Conservation (phyloP, 2,888 invertebrate species). For the Zygaena filipendulae region DNA sequence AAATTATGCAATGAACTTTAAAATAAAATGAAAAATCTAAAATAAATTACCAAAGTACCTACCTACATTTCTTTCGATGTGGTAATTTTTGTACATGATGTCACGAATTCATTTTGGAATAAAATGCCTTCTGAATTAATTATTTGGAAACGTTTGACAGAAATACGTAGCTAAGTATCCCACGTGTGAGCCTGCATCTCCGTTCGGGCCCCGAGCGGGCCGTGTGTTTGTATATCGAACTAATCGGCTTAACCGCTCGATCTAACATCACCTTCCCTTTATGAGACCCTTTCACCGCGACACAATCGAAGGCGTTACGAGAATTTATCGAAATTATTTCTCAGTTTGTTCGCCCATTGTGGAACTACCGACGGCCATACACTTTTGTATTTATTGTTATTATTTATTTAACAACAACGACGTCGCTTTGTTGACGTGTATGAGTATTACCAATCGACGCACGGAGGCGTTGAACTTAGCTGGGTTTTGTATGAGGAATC, state of each 20-base stretch:
- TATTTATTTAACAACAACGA: constrained; percentile 63
- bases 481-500: too few species aligned
- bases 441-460: constrained; percentile 42
- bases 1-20: too few species aligned
- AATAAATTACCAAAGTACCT: too few species aligned
- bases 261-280: constrained; percentile 33
- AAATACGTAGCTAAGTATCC: constrained; percentile 38
- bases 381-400: constrained; percentile 43
- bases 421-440: constrained; percentile 43
- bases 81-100: too few species aligned
- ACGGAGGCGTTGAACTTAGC: constrained; percentile 29
- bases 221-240: constrained; percentile 52
- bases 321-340: constrained; percentile 64
- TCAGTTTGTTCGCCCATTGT: constrained; percentile 62
- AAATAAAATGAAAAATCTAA: too few species aligned
- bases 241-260: constrained; percentile 58
- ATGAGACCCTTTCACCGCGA: constrained; percentile 36
- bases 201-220: constrained; percentile 33
- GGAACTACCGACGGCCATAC: constrained; percentile 42
- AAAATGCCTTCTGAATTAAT: too few species aligned
- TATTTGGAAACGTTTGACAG: too few species aligned
- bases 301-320: constrained; percentile 54
- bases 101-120: too few species aligned
- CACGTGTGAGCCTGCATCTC: constrained; percentile 37
- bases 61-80: too few species aligned